Evolutionary conservation across 1,140 invertebrate genomes (phyloP), one percentile per base, ranked within the genome.

Genomic region (Conus ventricosus): DNA sequence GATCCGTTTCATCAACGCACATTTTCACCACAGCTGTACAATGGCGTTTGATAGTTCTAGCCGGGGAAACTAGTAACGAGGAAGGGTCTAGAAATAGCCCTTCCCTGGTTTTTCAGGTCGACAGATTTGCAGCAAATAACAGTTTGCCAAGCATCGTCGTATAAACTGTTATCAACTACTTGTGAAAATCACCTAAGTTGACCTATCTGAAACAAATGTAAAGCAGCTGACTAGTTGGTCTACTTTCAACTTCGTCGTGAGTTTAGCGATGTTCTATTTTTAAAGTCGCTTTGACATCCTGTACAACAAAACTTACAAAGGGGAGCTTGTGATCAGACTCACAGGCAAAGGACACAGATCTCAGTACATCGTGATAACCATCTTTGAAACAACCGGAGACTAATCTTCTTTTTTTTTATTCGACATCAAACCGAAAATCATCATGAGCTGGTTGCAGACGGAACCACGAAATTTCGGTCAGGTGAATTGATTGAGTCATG

Each of bases 71-170:
- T 71, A 78, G 71, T 87, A 87, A 57, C 17, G 20, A 27, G 75
- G 75, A 78, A 87, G 75, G 85, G 85, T 55, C 53, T 25, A 23
- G 23, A 15, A 76, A 78, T 53, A 87, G 75, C 85, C 85, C 85
- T 87, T 87, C 85, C 85, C 85, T 80, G 85, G 85, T 87, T 87
- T 76, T 71, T 27, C n/a, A 87, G 51, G 85, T 87, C n/a, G 75
- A 80, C 85, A 80, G 85, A 75, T 87, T 87, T 87, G 85, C 75
- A 80, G 71, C 75, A 80, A 15, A 39, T 55, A 51, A 71, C 20
- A n/a, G 75, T 80, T 87, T 51, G 71, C n/a, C 8, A 78, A 85
- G 5, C 75, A 87, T 87, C 85, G 10, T 25, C 7, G 20, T 39
- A 57, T n/a, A 55, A n/a, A 63, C 53, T n/a, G 54, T 86, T 63